Conservation (phyloP, 1,140 invertebrate genomes). For the Bombyx mandarina region DNA sequence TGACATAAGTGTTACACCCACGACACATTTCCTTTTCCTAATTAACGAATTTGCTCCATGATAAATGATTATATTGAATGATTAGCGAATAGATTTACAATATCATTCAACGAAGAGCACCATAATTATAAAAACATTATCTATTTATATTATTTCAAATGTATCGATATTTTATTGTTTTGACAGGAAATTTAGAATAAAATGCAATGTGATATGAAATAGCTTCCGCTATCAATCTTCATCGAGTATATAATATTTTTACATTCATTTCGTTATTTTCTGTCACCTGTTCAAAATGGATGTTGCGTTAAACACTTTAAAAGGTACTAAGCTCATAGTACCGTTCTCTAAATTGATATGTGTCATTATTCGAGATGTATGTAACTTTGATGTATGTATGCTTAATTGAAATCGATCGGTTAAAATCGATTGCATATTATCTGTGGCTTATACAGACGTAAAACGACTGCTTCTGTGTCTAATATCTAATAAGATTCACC, state of each 20-base stretch:
- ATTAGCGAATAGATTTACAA: slow-evolving; percentile 26
- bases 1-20: slow-evolving; percentile 49
- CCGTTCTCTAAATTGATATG: too few relatives aligned
- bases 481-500: too few relatives aligned
- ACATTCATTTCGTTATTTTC: too few relatives aligned
- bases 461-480: too few relatives aligned
- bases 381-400: too few relatives aligned
- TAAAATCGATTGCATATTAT: too few relatives aligned
- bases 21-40: slow-evolving; percentile 39
- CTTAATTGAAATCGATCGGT: too few relatives aligned
- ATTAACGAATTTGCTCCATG: slow-evolving; percentile 44
- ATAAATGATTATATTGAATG: slow-evolving; percentile 33
- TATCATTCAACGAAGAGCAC: slow-evolving; percentile 5
- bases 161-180: slow-evolving; percentile 31
- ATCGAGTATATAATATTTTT: slow-evolving; percentile 3
- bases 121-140: slow-evolving; percentile 47
- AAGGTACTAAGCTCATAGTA: too few relatives aligned
- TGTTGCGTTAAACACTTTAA: too few relatives aligned
- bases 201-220: slow-evolving; percentile 29
- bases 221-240: slow-evolving; percentile 56
- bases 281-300: too few relatives aligned
- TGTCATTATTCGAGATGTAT: too few relatives aligned
- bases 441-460: too few relatives aligned
- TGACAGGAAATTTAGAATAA: slow-evolving; percentile 53
- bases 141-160: slow-evolving; percentile 25